Evolutionary conservation across 2,797 vertebrate genomes (phyloP), one percentile per base, ranked within the genome.

Genomic region (Luscinia luscinia): DNA sequence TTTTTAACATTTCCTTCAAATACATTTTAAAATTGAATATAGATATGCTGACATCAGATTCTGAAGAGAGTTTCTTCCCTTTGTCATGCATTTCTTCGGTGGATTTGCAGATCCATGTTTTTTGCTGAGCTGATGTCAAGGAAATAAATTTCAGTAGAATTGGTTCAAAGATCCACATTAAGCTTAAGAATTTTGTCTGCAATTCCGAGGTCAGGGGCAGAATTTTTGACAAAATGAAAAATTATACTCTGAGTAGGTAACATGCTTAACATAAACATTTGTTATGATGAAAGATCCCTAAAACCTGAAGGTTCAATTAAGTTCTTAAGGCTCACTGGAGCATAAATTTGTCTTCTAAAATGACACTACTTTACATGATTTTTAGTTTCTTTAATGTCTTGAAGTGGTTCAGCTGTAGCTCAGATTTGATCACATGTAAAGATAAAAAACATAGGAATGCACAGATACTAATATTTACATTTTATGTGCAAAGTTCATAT

Each of bases 341-440:
- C 87, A 72, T 83, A 77, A 92, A 89, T 89, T 77, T 92, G 64
- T 82, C 88, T 92, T 89, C 90, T 95, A 75, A 91, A 87, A 66
- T 88, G 73, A 84, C 21, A 2, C 43, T 59, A 34, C 57, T 79
- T 92, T 84, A n/a, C 38, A 64, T 75, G 54, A 73, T 74, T 95
- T 94, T 80, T 57, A 66, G n/a, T 96, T 94, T 89, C 59, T 40
- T 79, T 93, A 73, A 87, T 88, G 67, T 93, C 61, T 93, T 68
- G 49, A 48, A 88, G 79, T 92, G 74, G 74, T 91, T 93, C 48
- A 90, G 18, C 58, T 78, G 69, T 78, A 86, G 63, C 64, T 89
- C 28, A 43, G 57, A 72, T 48, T 69, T 93, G 84, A 84, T 95
- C 79, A 59, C 54, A 59, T 19, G 34, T 76, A 72, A 72, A 89